Evolutionary conservation across 2,888 invertebrate genomes (phyloP).

Genomic region (Sesia bembeciformis): DNA sequence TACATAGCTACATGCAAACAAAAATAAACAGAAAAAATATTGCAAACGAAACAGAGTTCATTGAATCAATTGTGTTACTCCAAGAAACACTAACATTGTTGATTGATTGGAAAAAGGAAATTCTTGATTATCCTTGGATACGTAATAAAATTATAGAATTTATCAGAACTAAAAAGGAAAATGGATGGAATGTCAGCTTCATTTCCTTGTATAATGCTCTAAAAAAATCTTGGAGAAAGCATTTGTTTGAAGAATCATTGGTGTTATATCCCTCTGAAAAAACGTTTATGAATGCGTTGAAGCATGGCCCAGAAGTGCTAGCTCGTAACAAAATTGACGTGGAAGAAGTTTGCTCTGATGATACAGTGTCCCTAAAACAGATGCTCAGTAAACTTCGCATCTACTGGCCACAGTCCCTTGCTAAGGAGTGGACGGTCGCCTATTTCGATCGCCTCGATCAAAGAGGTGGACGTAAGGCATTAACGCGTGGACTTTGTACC

Average conservation of each 20-base stretch:
- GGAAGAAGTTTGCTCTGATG: conserved; percentile 20
- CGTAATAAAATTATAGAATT: conserved; percentile 31
- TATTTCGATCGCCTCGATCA: conserved; percentile 25
- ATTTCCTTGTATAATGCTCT: conserved; percentile 30
- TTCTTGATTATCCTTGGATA: conserved; percentile 29
- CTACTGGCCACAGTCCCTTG: conserved; percentile 38
- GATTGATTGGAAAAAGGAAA: conserved; percentile 34
- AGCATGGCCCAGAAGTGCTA: conserved; percentile 41
- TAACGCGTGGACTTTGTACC: conserved; percentile 31
- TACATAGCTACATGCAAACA: conserved; percentile 19
- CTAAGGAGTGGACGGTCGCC: conserved; percentile 22
- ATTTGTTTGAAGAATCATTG: conserved; percentile 45
- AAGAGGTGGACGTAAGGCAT: conserved; percentile 26
- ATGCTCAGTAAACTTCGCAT: conserved; percentile 36
- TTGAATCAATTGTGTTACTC: conserved; percentile 12
- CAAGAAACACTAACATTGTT: conserved; percentile 24
- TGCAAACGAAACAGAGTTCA: conserved; percentile 18
- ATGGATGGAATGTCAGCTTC: conserved; percentile 25
- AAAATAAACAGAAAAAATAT: conserved; percentile 19
- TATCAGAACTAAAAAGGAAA: conserved; percentile 25
- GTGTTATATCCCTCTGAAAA: conserved; percentile 27
- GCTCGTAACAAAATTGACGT: conserved; percentile 18
- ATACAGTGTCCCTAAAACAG: conserved; percentile 21
- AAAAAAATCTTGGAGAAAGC: conserved; percentile 45
- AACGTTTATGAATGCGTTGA: conserved; percentile 42